Evolutionary conservation across 2,113 vertebrate species (phyloP).

Genomic region (Notarius quadriscutis): DNA sequence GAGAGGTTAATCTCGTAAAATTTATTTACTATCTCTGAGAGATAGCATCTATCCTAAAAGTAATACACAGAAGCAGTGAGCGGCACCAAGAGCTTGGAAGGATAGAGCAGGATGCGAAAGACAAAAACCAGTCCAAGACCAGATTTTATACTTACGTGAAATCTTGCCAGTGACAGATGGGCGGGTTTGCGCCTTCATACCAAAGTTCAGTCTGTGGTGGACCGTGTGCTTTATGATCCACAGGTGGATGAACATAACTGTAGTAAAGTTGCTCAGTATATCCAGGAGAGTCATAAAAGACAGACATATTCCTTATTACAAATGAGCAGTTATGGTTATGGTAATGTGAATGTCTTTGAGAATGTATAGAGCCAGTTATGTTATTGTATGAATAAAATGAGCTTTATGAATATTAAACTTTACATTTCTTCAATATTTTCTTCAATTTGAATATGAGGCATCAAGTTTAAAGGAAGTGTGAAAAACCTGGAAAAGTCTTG

Average conservation of each 20-base stretch:
- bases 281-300: not conserved
- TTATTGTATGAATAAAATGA: not conserved
- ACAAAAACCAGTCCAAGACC: not conserved
- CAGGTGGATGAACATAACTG: constrained; percentile 19
- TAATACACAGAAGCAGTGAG: not conserved
- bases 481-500: constrained; percentile 17
- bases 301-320: not conserved
- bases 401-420: not conserved
- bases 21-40: constrained; percentile 11
- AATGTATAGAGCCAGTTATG: not conserved
- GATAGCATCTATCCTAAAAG: constrained; percentile 17
- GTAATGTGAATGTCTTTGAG: not conserved
- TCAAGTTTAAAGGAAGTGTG: no score
- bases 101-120: not conserved
- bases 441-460: not conserved
- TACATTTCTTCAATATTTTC: not conserved
- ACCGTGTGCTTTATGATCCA: not conserved
- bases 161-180: not conserved
- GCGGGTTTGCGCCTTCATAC: not conserved
- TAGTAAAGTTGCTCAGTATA: constrained; percentile 20
- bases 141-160: constrained; percentile 6
- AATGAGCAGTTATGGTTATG: not conserved
- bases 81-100: not conserved
- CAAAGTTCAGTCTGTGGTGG: not conserved
- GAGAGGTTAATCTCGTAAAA: constrained; percentile 11